Percentiles rank a stretch among this genome's conserved stretches.
Conservation (phyloP, 2,797 vertebrate species). For the Labroides dimidiatus region DNA sequence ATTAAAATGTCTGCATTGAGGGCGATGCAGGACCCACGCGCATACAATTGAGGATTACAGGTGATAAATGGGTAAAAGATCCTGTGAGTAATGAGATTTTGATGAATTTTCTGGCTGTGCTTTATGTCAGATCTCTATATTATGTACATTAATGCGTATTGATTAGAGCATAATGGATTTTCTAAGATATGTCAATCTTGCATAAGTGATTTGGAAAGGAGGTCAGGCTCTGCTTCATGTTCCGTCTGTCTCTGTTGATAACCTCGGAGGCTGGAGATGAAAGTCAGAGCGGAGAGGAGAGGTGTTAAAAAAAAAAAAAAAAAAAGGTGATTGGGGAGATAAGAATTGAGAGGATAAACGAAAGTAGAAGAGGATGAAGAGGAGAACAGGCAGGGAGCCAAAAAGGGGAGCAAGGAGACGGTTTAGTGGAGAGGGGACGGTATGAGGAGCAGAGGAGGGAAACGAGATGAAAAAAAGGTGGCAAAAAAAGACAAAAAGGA, state of each 20-base stretch:
- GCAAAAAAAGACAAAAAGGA: slow-evolving; percentile 31
- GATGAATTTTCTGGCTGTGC: slow-evolving; percentile 51
- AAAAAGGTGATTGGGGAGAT: slow-evolving; percentile 62
- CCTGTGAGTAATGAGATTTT: slow-evolving; percentile 50
- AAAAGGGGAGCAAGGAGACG: slow-evolving; percentile 21
- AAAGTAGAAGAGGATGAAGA: slow-evolving; percentile 39
- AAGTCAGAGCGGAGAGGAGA: slow-evolving; percentile 47
- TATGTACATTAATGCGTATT: slow-evolving; percentile 58
- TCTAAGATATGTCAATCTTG: slow-evolving; percentile 48
- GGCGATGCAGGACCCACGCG: slow-evolving; percentile 1
- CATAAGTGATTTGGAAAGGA: slow-evolving; percentile 44
- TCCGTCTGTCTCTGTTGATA: slow-evolving; percentile 66
- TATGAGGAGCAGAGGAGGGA: slow-evolving; percentile 26
- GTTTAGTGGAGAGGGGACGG: slow-evolving; percentile 11
- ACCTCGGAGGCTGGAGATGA: slow-evolving; percentile 66
- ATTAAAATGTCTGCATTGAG: slow-evolving; percentile 9
- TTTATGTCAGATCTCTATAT: slow-evolving; percentile 47
- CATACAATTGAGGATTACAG: slow-evolving; percentile 31
- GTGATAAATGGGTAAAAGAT: slow-evolving; percentile 28
- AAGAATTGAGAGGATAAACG: slow-evolving; percentile 61
- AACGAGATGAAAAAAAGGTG: slow-evolving; percentile 47
- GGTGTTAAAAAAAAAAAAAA: slow-evolving; percentile 50
- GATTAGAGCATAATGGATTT: slow-evolving; percentile 59
- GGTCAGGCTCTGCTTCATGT: slow-evolving; percentile 39
- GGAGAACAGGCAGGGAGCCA: slow-evolving; percentile 8